Evolutionary conservation across 2,888 invertebrate species (phyloP).

Genomic region (Cosmia pyralina): DNA sequence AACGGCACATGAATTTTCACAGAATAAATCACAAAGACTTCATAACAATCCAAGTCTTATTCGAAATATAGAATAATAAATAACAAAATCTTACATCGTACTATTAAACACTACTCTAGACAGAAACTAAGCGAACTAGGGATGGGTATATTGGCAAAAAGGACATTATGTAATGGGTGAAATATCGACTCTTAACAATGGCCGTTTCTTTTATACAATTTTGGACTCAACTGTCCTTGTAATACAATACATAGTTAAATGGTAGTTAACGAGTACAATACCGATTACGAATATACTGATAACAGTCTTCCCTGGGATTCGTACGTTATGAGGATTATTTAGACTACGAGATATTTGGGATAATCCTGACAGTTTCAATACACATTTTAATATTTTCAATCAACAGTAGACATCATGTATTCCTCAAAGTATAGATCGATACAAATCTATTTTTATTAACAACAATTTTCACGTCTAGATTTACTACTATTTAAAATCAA

Average conservation of each 20-base stretch:
- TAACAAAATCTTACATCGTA: conserved; percentile 87
- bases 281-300: conserved; percentile 39
- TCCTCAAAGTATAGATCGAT: conserved; percentile 45
- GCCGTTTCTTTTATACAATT: conserved; percentile 57
- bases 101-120: conserved; percentile 81
- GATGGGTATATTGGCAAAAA: conserved; percentile 81
- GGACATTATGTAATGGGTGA: conserved; percentile 52
- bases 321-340: conserved; percentile 29
- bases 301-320: conserved; percentile 46
- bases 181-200: conserved; percentile 60
- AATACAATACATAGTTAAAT: conserved; percentile 58
- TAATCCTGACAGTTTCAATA: background rate
- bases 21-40: conserved; percentile 81
- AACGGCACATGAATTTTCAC: conserved; percentile 73
- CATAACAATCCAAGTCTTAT: conserved; percentile 86
- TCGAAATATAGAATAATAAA: conserved; percentile 88
- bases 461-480: conserved; percentile 42
- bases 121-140: conserved; percentile 85
- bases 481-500: conserved; percentile 38
- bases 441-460: conserved; percentile 25
- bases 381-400: background rate
- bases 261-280: conserved; percentile 59
- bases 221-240: conserved; percentile 54
- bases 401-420: conserved; percentile 26
- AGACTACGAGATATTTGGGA: conserved; percentile 4